Percentiles rank a stretch among this genome's conserved stretches.
phyloP scores from a whole-genome alignment of 2,797 vertebrate genomes.

The Luscinia megarhynchos region DNA sequence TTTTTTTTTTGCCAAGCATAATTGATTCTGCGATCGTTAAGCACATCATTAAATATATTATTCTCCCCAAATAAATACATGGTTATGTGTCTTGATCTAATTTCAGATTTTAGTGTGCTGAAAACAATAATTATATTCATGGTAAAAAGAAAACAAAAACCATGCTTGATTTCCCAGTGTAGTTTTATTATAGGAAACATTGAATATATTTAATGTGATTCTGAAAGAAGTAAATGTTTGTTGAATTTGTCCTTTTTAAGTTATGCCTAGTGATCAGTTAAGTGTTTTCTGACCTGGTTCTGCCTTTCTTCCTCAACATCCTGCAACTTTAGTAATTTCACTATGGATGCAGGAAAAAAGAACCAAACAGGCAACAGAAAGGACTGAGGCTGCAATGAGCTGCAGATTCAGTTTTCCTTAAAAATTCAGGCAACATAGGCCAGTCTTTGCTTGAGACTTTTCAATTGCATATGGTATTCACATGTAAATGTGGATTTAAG shows the following conservation, averaged over 20 bases:
- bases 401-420: neutral
- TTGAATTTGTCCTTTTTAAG: neutral
- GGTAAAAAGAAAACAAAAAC: neutral
- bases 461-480: neutral
- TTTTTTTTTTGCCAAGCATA: conserved; percentile 55
- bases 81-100: conserved; percentile 21
- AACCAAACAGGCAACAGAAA: neutral
- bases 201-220: neutral
- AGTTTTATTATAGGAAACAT: neutral
- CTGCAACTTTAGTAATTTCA: neutral
- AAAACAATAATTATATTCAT: conserved; percentile 40
- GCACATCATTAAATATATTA: conserved; percentile 50
- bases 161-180: neutral
- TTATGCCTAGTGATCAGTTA: neutral
- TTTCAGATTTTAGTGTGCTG: conserved; percentile 40
- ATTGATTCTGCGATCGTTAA: conserved; percentile 44
- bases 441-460: neutral
- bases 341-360: neutral
- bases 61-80: conserved; percentile 22
- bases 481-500: neutral
- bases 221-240: neutral
- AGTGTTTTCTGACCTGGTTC: neutral
- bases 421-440: neutral
- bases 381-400: neutral
- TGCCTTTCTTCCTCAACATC: neutral